Evolutionary conservation across 2,888 invertebrate species (phyloP).

Genomic region (Zygaena filipendulae): DNA sequence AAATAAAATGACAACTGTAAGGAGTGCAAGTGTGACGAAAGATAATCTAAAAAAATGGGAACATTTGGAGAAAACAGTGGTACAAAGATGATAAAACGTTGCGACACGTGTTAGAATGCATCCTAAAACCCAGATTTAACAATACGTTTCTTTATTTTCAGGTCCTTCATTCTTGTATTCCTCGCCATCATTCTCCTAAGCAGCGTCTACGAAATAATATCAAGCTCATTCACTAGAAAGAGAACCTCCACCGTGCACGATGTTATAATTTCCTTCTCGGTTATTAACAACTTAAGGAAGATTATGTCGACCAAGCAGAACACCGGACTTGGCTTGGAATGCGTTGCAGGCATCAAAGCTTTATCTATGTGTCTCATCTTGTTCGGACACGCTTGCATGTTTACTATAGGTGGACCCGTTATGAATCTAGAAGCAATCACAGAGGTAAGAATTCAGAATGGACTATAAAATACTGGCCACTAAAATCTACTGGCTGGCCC

Average conservation of each 20-base stretch:
- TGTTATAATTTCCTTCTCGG: slow-evolving; percentile 64
- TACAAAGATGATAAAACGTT: no score
- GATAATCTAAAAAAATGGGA: no score
- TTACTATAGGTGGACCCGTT: slow-evolving; percentile 74
- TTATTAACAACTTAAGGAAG: slow-evolving; percentile 69
- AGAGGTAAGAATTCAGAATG: neutral
- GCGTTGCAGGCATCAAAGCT: slow-evolving; percentile 73
- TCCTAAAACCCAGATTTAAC: no score
- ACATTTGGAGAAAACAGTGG: no score
- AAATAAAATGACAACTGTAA: no score
- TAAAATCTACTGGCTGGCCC: no score
- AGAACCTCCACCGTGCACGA: slow-evolving; percentile 32
- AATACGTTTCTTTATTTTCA: slow-evolving; percentile 40
- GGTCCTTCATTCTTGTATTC: slow-evolving; percentile 56
- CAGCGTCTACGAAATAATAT: slow-evolving; percentile 56
- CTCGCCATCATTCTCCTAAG: slow-evolving; percentile 45
- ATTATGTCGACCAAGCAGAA: slow-evolving; percentile 66
- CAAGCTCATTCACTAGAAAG: slow-evolving; percentile 31
- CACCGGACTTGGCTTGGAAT: slow-evolving; percentile 71
- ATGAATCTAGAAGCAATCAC: slow-evolving; percentile 67
- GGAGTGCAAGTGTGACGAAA: no score
- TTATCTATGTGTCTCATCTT: slow-evolving; percentile 76
- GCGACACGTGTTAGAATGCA: no score
- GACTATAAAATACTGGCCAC: no score
- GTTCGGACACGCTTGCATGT: slow-evolving; percentile 73